Evolutionary conservation across 2,113 vertebrate species (phyloP), one percentile per base, ranked within the genome.

Genomic region (Otis tarda): DNA sequence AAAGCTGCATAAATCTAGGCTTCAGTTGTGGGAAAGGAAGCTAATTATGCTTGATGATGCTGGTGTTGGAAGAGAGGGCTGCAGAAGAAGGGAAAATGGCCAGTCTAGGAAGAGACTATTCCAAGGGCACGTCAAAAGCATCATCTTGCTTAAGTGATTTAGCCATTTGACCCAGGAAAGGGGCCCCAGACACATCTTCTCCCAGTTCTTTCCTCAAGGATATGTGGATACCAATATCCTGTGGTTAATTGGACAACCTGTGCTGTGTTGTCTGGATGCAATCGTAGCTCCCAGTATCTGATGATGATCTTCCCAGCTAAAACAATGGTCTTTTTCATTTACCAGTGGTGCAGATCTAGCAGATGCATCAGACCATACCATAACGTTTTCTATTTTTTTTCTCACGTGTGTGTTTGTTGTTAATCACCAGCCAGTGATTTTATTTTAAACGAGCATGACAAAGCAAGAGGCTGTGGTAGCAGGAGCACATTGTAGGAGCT

Each of bases 241-340:
- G 41, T n/a, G 17, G n/a, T 73, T 69, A 93, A 74, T 43, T 83
- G 88, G 75, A 86, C 68, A 92, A 93, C 92, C 57, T 92, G 52
- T 52, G 63, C 52, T 79, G 15, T 47, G 10, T 30, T 80, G n/a
- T 63, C 71, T 81, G 43, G 39, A 77, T 90, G 52, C 67, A 90
- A 20, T 27, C 43, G 18, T 25, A 76, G 59, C n/a, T 65, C 64
- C 80, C 9, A 4, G 59, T 59, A 43, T 70, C 52, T 83, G 55
- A 70, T 67, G 43, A 59, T 79, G 88, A 74, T 24, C 63, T 94
- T 83, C 64, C 61, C 83, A 78, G 68, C 7, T 67, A 23, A 77
- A 91, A 63, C 43, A 93, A 74, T 50, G n/a, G 9, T 35, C 37
- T 76, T 74, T 84, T 83, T 87, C 63, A 39, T 12, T 30, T 79